Evolutionary conservation across 2,888 invertebrate species (phyloP), one percentile per base, ranked within the genome.

Genomic region (Mesorhabditis sp.): DNA sequence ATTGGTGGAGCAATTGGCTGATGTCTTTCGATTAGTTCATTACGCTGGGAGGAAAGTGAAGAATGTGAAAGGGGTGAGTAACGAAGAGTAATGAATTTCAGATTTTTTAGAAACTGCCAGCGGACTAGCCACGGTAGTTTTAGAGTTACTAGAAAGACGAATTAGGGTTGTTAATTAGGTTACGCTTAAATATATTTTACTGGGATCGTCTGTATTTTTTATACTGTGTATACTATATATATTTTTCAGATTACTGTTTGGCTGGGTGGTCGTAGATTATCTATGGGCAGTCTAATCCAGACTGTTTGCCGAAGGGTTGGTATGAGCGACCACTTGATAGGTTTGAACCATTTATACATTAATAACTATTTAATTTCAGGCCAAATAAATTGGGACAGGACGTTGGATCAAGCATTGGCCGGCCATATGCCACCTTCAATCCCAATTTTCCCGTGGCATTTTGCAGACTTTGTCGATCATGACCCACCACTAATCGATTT

Each of bases 401-500:
- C 82, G 28, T 74, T 82, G 58, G 75, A 79, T 43, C 76, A 76
- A 43, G 82, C 81, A 4, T 68, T 82, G 44, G 64, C 75, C 28
- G 82, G 82, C 43, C 73, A 72, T 15, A 71, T 70, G 43, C 82
- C 80, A 6, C 72, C 82, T 4, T 71, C 77, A 4, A 70, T 83
- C 13, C 83, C 83, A 13, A 81, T 83, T 43, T 83, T 83, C 67
- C 83, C 83, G 0, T 83, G 83, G 83, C 83, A 83, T 64, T 82
- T 83, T 68, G 79, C 82, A 4, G 83, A 83, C 66, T 83, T 83
- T 68, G 67, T 82, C 43, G 83, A 83, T 63, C 76, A 82, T 58
- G 83, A 83, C 68, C 83, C 83, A 6, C 83, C 83, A 41, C 72
- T 83, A 28, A 83, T 83, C 70, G 83, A 83, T 72, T 67, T 82